Evolutionary conservation across 2,113 vertebrate species (phyloP), one percentile per base, ranked within the genome.

Genomic region (Propithecus coquereli): DNA sequence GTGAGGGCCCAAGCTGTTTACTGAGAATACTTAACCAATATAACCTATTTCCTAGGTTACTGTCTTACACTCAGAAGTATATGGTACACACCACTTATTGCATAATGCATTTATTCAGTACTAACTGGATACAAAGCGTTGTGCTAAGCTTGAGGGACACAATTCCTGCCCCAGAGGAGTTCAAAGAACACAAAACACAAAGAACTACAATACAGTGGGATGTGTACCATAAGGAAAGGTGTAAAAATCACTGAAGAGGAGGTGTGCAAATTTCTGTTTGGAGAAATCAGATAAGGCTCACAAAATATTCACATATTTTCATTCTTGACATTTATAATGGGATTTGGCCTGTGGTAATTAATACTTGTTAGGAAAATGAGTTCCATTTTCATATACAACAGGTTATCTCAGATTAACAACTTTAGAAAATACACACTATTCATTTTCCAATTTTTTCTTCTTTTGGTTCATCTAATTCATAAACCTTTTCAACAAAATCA

Each of bases 391-490:
- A 86, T 52, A 59, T 16, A 83, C 54, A 80, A 71, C 17, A 87
- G 27, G 18, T 87, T 79, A 93, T 30, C 43, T 82, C 66, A 94
- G 30, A 89, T 63, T 66, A 81, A 14, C 30, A 71, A 63, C 66
- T 94, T 86, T 54, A 89, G 50, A 82, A 96, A 95, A 94, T 43
- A 94, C 7, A 85, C 4, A 25, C 54, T 76, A 61, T 77, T 92
- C 47, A 57, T 65, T 96, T 90, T 90, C 65, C 16, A 66, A 14
- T 30, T 87, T 90, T 32, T 59, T 59, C 54, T 4, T 5, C 20
- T 77, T 61, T 94, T 45, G 84, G 34, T 79, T 92, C 50, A 88
- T 47, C 66, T 27, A 97, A 77, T 91, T 94, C 43, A 94, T 57
- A 94, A 92, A 68, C 20, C 23, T 50, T 79, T 65, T 34, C 50